A percentile compares a stretch with the other conserved stretches of the same genome.
Evolutionary conservation across 2,797 vertebrate species (phyloP).

Genomic region (Malacoraja senta): DNA sequence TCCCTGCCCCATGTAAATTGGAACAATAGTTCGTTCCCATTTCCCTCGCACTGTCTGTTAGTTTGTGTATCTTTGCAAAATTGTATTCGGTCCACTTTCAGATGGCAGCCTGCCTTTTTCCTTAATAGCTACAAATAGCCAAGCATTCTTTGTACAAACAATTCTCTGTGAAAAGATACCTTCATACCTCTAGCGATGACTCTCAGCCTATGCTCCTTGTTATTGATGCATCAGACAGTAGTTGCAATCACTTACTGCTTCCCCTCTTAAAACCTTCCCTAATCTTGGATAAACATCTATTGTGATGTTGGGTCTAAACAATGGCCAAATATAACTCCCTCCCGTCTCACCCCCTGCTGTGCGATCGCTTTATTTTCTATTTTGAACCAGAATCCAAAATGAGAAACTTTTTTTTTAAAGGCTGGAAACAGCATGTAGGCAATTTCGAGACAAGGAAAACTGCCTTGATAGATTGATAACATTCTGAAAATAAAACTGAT

Average conservation of each 20-base stretch:
- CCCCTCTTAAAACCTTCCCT: not conserved
- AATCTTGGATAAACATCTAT: not conserved
- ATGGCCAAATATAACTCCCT: not conserved
- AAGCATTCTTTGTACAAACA: not conserved
- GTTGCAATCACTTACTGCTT: not conserved
- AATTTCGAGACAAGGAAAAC: not conserved
- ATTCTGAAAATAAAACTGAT: not conserved
- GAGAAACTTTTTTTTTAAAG: not conserved
- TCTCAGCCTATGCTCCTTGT: not conserved
- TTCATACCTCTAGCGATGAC: not conserved
- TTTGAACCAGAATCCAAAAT: not conserved
- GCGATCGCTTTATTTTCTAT: not conserved
- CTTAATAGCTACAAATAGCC: not conserved
- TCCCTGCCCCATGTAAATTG: not conserved
- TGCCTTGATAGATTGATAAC: not conserved
- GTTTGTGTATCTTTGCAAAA: not conserved
- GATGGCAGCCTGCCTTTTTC: not conserved
- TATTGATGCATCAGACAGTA: not conserved
- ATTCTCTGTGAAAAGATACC: not conserved
- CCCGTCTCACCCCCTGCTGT: not conserved
- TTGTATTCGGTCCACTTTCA: not conserved
- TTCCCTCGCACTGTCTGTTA: not conserved
- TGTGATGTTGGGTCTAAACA: conserved; percentile 1
- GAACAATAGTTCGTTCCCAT: not conserved
- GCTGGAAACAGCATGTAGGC: not conserved